Conservation (phyloP, 2,888 invertebrate species). For the Ornithoptera alexandrae region DNA sequence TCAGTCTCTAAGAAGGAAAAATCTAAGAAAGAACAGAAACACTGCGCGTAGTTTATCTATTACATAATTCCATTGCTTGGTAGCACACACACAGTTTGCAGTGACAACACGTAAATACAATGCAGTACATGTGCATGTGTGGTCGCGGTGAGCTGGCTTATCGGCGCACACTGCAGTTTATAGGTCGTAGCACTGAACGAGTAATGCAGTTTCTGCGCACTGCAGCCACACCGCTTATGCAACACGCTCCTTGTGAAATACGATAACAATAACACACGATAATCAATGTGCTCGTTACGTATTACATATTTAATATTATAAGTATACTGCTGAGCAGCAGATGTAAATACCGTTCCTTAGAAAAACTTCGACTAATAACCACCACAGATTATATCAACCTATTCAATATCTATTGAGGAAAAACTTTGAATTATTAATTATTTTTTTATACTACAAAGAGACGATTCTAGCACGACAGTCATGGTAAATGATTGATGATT, state of each 20-base stretch:
- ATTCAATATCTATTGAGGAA: too few species aligned
- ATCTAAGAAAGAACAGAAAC: neutral
- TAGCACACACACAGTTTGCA: neutral
- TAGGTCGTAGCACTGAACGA: neutral
- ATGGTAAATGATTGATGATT: too few species aligned
- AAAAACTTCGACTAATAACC: too few species aligned
- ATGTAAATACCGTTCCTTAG: too few species aligned
- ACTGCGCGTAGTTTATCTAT: constrained; percentile 7
- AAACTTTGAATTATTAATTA: too few species aligned
- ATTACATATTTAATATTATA: neutral
- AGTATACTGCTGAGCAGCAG: neutral
- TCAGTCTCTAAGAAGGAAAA: neutral
- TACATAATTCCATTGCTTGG: neutral
- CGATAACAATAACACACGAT: neutral
- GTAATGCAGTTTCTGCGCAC: constrained; percentile 5
- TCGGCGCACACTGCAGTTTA: constrained; percentile 9
- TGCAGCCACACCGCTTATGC: neutral
- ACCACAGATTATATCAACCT: too few species aligned
- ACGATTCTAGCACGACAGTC: too few species aligned
- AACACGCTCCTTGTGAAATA: neutral
- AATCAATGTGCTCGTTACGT: neutral
- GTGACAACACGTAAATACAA: neutral
- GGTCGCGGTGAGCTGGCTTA: constrained; percentile 10
- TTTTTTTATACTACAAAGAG: too few species aligned
- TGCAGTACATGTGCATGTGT: constrained; percentile 1